Conservation (phyloP, 2,888 invertebrate species). For the Temnothorax ravouxi region DNA sequence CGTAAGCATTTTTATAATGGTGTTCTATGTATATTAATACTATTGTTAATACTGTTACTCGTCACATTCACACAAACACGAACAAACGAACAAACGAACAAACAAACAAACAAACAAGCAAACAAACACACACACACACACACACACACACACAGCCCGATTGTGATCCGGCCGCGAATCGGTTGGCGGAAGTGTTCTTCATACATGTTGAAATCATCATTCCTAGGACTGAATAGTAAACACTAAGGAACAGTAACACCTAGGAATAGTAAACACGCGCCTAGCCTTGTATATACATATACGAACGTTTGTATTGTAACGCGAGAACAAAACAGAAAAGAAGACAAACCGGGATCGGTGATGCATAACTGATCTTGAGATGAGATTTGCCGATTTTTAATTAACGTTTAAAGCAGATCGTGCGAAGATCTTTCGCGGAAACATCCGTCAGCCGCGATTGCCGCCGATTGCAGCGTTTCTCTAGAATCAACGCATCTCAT, state of each 20-base stretch:
- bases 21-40: constrained; percentile 73
- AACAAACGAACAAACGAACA: not conserved
- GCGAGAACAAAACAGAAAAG: constrained; percentile 29
- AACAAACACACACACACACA: not conserved
- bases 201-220: constrained; percentile 42
- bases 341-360: not conserved
- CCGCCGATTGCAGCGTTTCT: constrained; percentile 42
- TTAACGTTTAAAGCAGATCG: not conserved
- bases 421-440: not conserved
- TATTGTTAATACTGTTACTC: constrained; percentile 16
- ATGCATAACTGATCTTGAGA: not conserved
- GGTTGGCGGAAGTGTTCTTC: constrained; percentile 50
- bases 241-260: too few relatives aligned
- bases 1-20: constrained; percentile 82
- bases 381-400: constrained; percentile 19
- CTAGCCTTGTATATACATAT: constrained; percentile 81
- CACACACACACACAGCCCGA: constrained; percentile 16
- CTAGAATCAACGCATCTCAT: not conserved
- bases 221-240: constrained; percentile 71
- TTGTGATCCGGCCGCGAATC: constrained; percentile 41
- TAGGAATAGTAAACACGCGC: constrained; percentile 75
- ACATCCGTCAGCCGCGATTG: constrained; percentile 32
- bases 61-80: not conserved
- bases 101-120: not conserved
- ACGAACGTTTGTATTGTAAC: constrained; percentile 70